Base-by-base conservation (phyloP, 2,888 invertebrate genomes). In the Drosophila multiciliata region DNA sequence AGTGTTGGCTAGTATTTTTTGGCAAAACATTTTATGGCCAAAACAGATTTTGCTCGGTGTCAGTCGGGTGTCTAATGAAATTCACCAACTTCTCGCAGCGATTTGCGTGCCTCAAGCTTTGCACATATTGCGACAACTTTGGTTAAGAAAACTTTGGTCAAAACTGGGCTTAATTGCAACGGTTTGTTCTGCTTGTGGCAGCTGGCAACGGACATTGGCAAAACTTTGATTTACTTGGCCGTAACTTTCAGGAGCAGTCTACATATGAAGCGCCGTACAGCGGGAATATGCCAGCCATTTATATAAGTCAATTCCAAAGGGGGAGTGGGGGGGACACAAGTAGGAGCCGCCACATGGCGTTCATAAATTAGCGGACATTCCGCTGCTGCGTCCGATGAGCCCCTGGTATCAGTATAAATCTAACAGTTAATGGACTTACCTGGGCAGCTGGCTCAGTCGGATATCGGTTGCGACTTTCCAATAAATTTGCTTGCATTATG, bases 401-500 rank as follows among this genome's bases (percentile, higher is more conserved):
- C 63, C 32, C 23, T 63, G 40, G 53, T 66, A 77, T 76, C 66
- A 63, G 58, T 88, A 83, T 87, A 88, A 87, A 88, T 87, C 88
- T 80, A 87, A 82, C 75, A 80, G 60, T 86, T 87, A 88, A 87
- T 87, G 88, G 73, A 77, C 62, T 75, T 40, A 86, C 80, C 29
- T 23, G 53, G 36, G 32, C 53, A 20, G 45, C 59, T 20, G 50
- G 35, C 35, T 11, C 29, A 48, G 38, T 48, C 48, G 73, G 60
- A 40, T 20, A 33, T 58, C 52, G 66, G 15, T 9, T 45, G 8
- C 45, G 52, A 20, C 40, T 48, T 36, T 55, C 33, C 69, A 79
- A 85, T 82, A 81, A 86, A 72, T 84, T 82, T 80, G 76, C 80
- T 64, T 84, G 88, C 85, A 79, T 83, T 90, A 83, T 82, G 80